These are phyloP conservation scores for Physeter macrocephalus DNA, from an alignment of 2,113 vertebrate genomes.

Conservation along the genomic window DNA sequence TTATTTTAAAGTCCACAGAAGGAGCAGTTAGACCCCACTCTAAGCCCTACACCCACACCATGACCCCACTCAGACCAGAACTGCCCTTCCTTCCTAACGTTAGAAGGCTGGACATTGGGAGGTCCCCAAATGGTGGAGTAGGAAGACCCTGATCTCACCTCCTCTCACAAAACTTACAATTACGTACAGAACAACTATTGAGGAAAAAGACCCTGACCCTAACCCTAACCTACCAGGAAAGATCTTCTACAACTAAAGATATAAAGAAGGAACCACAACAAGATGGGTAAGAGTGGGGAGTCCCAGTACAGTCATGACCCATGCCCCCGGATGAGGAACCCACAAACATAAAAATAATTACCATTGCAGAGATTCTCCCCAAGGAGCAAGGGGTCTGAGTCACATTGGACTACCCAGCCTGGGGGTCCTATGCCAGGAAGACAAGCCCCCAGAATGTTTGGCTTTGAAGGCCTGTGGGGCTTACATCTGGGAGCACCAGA, in stretches of 20 bases:
- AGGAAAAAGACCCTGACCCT: neutral
- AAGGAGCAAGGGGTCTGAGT: too few relatives aligned
- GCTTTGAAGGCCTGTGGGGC: too few relatives aligned
- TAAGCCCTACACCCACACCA: neutral
- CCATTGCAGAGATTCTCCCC: neutral
- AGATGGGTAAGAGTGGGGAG: too few relatives aligned
- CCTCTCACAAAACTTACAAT: neutral
- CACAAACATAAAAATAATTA: neutral
- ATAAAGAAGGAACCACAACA: neutral
- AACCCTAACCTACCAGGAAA: neutral
- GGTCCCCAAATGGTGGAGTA: neutral
- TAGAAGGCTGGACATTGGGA: neutral
- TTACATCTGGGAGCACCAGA: too few relatives aligned
- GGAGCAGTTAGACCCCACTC: neutral
- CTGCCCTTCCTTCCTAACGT: neutral
- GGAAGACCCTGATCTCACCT: neutral
- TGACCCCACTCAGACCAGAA: neutral
- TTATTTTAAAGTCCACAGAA: neutral
- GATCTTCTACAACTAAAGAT: neutral
- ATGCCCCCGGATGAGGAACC: neutral
- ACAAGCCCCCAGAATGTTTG: too few relatives aligned
- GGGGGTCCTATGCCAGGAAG: too few relatives aligned
- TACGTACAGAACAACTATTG: neutral
- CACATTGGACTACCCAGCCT: too few relatives aligned
- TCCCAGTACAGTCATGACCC: neutral